Base-by-base conservation (phyloP, 2,888 invertebrate species). In the Anodontia alba region DNA sequence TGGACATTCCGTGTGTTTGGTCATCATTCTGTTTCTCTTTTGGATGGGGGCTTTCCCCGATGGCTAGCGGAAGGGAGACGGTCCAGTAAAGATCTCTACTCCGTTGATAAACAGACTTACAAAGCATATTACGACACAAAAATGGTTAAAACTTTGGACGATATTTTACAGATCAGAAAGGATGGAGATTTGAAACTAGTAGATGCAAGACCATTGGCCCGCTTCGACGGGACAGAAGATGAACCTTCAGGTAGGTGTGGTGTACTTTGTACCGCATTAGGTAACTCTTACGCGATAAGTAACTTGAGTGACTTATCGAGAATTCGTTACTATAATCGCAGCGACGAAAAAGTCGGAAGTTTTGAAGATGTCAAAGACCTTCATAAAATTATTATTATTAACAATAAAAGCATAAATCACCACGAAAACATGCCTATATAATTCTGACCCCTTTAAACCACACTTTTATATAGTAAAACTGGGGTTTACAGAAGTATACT, bases 1-100 rank as follows among this genome's bases (percentile, higher is more conserved):
- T 93, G 91, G 91, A 92, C 90, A 70, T 93, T 93, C 67, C 76
- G 88, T 71, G 83, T 90, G 0, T 94, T 93, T 83, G 93, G 94
- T 20, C 93, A 94, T 80, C 68, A 88, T n/a, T 49, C 73, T 8
- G 90, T 94, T 0, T 92, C 91, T 15, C 81, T 94, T 8, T 80
- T 94, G 12, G 88, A 92, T 79, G 94, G 94, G 23, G 94, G 94
- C 0, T 83, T 94, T 15, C 84, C 85, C 8, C 83, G 86, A 62
- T 94, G 94, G 94, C 84, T 81, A 49, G 76, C 72, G 23, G 89
- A 87, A 57, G 87, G 86, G 26, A 77, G 77, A 36, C 79, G 81
- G n/a, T 74, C 88, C 0, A 86, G 88, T 3, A 71, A 80, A 36
- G 85, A 87, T 33, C 46, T 78, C n/a, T 67, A 79, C 20, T 33